phyloP scores from a whole-genome alignment of 2,113 vertebrate genomes.

The Gallinago undulata region DNA sequence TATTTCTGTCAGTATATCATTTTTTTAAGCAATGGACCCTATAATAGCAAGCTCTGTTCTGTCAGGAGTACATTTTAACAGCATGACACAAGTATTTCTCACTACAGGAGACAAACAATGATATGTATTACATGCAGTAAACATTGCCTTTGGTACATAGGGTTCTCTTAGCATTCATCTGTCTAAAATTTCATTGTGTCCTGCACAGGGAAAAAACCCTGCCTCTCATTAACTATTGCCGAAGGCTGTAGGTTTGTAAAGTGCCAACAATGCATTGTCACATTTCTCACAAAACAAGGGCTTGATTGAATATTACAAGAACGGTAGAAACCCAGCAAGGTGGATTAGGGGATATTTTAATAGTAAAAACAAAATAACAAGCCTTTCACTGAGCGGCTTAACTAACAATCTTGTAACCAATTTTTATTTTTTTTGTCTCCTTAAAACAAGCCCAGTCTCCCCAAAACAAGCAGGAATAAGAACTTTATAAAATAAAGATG shows the following conservation, averaged over 20 bases:
- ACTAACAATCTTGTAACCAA: not conserved
- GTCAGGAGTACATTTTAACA: constrained; percentile 83
- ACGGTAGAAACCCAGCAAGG: constrained; percentile 19
- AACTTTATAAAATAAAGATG: not conserved
- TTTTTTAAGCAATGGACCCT: constrained; percentile 83
- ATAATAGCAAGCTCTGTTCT: constrained; percentile 79
- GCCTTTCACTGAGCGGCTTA: not conserved
- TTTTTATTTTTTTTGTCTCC: not conserved
- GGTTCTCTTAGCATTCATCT: constrained; percentile 78
- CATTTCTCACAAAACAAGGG: constrained; percentile 71
- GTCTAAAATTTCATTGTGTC: constrained; percentile 78
- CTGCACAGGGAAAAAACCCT: constrained; percentile 51
- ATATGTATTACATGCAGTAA: constrained; percentile 83
- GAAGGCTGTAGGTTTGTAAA: constrained; percentile 66
- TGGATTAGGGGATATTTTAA: constrained; percentile 60
- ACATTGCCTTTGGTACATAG: constrained; percentile 78
- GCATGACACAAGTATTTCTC: constrained; percentile 82
- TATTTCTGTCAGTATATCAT: constrained; percentile 84
- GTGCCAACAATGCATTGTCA: constrained; percentile 57
- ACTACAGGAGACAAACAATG: constrained; percentile 85
- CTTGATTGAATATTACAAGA: constrained; percentile 71
- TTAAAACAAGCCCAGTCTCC: not conserved
- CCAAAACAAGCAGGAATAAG: not conserved
- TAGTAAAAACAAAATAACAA: constrained; percentile 45
- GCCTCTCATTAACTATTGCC: constrained; percentile 71